Base-by-base conservation (phyloP, 2,888 invertebrate genomes). In the Clistopyga incitator region DNA sequence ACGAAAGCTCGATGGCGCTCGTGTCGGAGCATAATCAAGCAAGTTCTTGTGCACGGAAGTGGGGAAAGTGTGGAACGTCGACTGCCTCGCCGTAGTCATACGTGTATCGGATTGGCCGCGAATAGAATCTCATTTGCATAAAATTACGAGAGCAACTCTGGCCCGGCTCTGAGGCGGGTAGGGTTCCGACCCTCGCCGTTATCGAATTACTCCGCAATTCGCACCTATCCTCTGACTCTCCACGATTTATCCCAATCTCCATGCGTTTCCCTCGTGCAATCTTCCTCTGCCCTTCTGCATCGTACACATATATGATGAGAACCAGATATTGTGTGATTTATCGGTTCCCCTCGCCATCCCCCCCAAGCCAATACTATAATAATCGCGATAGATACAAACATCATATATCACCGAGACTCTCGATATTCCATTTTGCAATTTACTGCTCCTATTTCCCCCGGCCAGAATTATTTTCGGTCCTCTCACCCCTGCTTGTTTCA, bases 171-270 rank as follows among this genome's bases (percentile, higher is more conserved):
- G 25, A 47, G 47, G 15, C 67, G 23, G 13, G 47, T n/a, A 10
- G 56, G 34, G 54, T n/a, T 54, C 38, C 61, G 38, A 70, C 76
- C 79, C 50, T 71, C 23, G 38, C 29, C 68, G 76, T 86, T 84
- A 86, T 84, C 84, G 75, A 84, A 86, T 88, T 86, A 87, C 74
- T 71, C 50, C 74, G 67, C 83, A 84, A 85, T 87, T 88, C 85
- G 74, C 82, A 83, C 80, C 81, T 83, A 85, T 84, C 85, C 78
- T 25, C 80, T 13, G 65, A 78, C 52, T 50, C 72, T 23, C 23
- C 54, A 76, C 76, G 75, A 79, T 78, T 79, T 76, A 65, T 54
- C 34, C 70, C 54, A 72, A 82, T 75, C 71, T 64, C 18, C n/a
- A 25, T 78, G 42, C 29, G 47, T 50, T 29, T 25, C 67, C 50